Evolutionary conservation across 2,113 vertebrate species (phyloP).

Genomic region (Boleophthalmus pectinirostris): DNA sequence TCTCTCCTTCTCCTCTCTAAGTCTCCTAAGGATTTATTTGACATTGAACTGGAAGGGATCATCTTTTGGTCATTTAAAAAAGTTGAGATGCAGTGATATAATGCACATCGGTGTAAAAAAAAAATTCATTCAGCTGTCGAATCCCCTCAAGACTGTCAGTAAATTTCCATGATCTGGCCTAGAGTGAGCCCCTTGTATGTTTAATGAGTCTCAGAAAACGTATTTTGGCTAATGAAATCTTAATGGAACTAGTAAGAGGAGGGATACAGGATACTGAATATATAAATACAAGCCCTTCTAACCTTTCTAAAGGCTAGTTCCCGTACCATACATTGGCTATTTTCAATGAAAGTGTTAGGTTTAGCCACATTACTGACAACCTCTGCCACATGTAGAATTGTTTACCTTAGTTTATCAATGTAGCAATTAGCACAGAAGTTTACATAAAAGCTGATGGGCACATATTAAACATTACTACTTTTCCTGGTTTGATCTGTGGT

Average conservation of each 20-base stretch:
- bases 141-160: constrained; percentile 56
- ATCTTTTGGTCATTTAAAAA: constrained; percentile 53
- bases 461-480: too few species aligned
- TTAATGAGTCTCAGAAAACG: constrained; percentile 80
- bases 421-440: too few species aligned
- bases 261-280: constrained; percentile 24
- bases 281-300: too few species aligned
- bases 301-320: neutral
- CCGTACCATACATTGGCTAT: neutral
- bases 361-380: neutral
- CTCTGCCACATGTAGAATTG: too few species aligned
- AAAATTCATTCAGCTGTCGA: constrained; percentile 54
- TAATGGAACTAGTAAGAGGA: constrained; percentile 49
- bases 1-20: constrained; percentile 28
- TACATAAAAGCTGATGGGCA: too few species aligned
- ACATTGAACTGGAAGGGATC: constrained; percentile 59
- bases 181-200: constrained; percentile 67
- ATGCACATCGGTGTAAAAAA: constrained; percentile 59
- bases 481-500: too few species aligned
- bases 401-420: too few species aligned
- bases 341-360: neutral
- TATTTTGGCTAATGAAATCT: constrained; percentile 76
- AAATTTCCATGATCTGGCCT: constrained; percentile 65
- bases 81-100: constrained; percentile 62
- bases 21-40: constrained; percentile 57